These are phyloP conservation scores for Eueremaeus valkanovi DNA, from an alignment of 2,888 invertebrate species.

Conservation along the genomic window DNA sequence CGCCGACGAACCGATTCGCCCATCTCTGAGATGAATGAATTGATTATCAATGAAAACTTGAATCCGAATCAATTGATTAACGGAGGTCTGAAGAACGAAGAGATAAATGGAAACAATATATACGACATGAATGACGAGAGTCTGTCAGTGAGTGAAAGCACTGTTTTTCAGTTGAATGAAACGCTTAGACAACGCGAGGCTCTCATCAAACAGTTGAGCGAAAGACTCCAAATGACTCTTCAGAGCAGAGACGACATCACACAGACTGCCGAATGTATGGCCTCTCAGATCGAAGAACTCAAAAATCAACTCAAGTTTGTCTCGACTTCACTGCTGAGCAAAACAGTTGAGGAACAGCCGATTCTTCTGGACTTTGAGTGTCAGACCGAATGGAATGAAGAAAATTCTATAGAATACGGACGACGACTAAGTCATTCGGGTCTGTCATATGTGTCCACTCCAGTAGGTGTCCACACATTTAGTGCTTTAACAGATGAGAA, in stretches of 20 bases:
- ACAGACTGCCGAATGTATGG: background rate
- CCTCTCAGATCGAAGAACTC: background rate
- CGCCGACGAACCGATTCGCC: too few relatives aligned
- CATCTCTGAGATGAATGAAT: background rate
- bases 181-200: background rate
- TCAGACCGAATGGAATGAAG: background rate
- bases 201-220: background rate
- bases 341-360: background rate
- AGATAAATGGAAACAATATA: background rate
- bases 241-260: background rate
- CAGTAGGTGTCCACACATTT: background rate
- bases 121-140: slow-evolving; percentile 3
- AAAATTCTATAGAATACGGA: background rate
- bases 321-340: background rate
- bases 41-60: background rate
- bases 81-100: background rate
- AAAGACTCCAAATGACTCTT: background rate
- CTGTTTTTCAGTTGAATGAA: slow-evolving; percentile 4
- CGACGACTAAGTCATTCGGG: background rate
- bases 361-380: background rate
- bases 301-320: background rate
- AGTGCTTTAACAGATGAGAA: background rate
- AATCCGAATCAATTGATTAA: background rate
- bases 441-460: background rate
- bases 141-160: background rate